These are phyloP conservation scores for Drosophila siamana DNA, from an alignment of 2,888 invertebrate species.

Conservation along the genomic window DNA sequence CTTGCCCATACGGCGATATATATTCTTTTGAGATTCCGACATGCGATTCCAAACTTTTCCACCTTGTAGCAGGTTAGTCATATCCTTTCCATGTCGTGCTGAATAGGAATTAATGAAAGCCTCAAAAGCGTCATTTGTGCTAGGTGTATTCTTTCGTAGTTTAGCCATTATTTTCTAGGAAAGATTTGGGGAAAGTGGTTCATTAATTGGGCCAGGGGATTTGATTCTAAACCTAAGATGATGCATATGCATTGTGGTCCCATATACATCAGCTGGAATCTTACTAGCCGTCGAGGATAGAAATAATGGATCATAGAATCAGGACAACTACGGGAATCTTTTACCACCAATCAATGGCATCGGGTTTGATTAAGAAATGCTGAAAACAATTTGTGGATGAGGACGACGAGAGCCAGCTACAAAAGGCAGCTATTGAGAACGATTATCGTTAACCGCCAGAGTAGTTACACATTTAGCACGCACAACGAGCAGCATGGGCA, in stretches of 20 bases:
- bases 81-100: accelerated
- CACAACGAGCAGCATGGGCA: constrained; percentile 53
- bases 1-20: neutral
- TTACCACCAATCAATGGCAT: too few species aligned
- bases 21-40: neutral
- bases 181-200: too few species aligned
- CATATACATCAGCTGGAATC: too few species aligned
- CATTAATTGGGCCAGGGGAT: too few species aligned
- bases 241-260: too few species aligned
- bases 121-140: constrained; percentile 18
- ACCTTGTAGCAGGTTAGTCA: neutral
- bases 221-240: too few species aligned
- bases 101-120: constrained; percentile 14
- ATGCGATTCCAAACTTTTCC: constrained; percentile 22
- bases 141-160: neutral
- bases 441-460: constrained; percentile 78
- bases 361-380: neutral
- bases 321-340: too few species aligned
- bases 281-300: too few species aligned
- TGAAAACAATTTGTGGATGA: neutral
- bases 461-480: constrained; percentile 72
- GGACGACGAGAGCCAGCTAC: neutral
- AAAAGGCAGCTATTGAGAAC: constrained; percentile 36
- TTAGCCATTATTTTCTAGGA: neutral
- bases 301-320: too few species aligned